Percentiles rank a stretch among this genome's conserved stretches.
Conservation (phyloP, 2,888 invertebrate species). For the Clanis bilineata region DNA sequence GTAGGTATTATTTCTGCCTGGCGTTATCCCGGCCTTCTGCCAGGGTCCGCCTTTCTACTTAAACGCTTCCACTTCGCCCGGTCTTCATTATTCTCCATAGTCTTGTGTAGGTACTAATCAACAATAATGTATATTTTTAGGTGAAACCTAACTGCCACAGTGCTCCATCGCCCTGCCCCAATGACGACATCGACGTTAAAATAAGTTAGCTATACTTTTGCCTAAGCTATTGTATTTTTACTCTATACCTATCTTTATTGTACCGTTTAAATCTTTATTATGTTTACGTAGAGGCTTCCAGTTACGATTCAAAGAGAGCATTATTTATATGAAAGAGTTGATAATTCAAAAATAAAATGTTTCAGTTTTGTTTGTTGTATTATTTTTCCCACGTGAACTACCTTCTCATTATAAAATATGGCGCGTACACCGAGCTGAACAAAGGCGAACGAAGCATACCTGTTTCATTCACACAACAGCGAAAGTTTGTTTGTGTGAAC, state of each 20-base stretch:
- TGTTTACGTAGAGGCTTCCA: constrained; percentile 80
- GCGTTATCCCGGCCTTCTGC: no score
- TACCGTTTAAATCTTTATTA: constrained; percentile 37
- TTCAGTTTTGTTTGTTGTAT: constrained; percentile 62
- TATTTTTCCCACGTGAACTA: constrained; percentile 32
- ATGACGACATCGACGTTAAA: constrained; percentile 15
- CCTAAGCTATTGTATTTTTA: constrained; percentile 26
- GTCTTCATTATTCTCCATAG: neutral
- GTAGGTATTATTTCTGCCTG: no score
- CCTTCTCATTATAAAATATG: no score
- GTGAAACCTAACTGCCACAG: constrained; percentile 71
- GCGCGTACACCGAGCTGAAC: no score
- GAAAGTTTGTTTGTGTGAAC: no score
- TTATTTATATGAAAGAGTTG: constrained; percentile 75
- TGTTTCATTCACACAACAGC: no score
- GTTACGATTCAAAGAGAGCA: constrained; percentile 66
- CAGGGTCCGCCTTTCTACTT: no score
- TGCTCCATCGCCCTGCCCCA: constrained; percentile 38
- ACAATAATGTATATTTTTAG: constrained; percentile 57
- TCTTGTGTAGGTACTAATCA: neutral
- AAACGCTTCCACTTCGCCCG: no score
- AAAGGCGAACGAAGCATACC: no score
- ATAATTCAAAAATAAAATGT: constrained; percentile 77
- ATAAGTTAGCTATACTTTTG: constrained; percentile 36
- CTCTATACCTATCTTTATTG: constrained; percentile 27